Evolutionary conservation across 2,888 invertebrate species (phyloP), one percentile per base, ranked within the genome.

Genomic region (Spicauda simplicius): DNA sequence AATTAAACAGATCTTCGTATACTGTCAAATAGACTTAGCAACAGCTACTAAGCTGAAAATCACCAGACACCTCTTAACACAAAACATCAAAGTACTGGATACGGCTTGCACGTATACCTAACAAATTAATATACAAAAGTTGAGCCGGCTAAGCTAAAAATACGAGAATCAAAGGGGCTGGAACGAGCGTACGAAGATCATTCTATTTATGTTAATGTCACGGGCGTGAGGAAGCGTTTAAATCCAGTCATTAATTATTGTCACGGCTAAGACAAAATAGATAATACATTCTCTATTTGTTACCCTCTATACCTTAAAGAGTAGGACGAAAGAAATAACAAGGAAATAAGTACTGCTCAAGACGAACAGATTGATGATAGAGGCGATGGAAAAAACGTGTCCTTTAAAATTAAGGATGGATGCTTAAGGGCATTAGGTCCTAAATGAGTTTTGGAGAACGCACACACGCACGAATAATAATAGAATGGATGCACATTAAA

Each of bases 141-240:
- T 86, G 80, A 88, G 83, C 84, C 80, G 81, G 83, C 82, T 77
- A 78, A 84, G 85, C 91, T 92, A 91, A 93, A 93, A 91, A 93
- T 93, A 93, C 79, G 77, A 78, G 84, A 91, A 91, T 93, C 92
- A 93, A 93, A 93, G 91, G 91, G 90, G 91, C 88, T 87, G 81
- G 76, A 80, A 80, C 80, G 80, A 81, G 81, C 80, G 83, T 85
- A 86, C 83, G 87, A 86, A 89, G 90, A 91, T 89, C 87, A 90
- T 88, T 92, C 92, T 93, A 93, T 93, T 93, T 93, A 91, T 84
- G 90, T 91, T 92, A 88, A 93, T 92, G 92, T 93, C 93, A 91
- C 91, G 91, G 91, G 90, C 93, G 93, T 92, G 92, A 93, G 93
- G 93, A 93, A 93, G 92, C 93, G 90, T 92, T 93, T 92, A 93